Conservation (phyloP, 2,797 vertebrate genomes). For the Hippoglossus hippoglossus region DNA sequence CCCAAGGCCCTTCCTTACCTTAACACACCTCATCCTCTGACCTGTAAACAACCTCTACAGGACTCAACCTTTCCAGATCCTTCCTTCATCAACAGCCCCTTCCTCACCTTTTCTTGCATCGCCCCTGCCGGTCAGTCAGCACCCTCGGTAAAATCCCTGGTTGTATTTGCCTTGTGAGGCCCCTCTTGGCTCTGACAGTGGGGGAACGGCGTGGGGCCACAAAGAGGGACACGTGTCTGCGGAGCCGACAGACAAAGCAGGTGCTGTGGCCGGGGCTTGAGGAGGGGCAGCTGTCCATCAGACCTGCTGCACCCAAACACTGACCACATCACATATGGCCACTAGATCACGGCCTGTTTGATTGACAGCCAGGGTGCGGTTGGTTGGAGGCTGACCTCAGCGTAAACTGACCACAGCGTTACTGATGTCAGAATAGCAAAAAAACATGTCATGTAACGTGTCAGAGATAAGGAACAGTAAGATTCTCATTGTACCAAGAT, state of each 20-base stretch:
- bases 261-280: conserved; percentile 54
- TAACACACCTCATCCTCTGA: conserved; percentile 24
- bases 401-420: conserved; percentile 5
- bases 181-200: conserved; percentile 46
- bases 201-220: conserved; percentile 53
- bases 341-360: conserved; percentile 43
- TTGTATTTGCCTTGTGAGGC: conserved; percentile 53
- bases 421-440: not conserved
- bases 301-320: conserved; percentile 47
- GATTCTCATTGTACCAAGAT: no score
- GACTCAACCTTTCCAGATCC: conserved; percentile 25
- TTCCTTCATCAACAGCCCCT: conserved; percentile 18
- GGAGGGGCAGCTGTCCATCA: conserved; percentile 80
- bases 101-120: not conserved
- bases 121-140: conserved; percentile 42
- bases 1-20: conserved; percentile 34
- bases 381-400: not conserved
- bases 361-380: conserved; percentile 40
- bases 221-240: conserved; percentile 77
- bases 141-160: conserved; percentile 48
- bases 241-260: conserved; percentile 68
- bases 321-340: conserved; percentile 46
- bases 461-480: no score
- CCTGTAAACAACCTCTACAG: conserved; percentile 39
- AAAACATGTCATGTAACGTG: not conserved